Evolutionary conservation across 2,888 invertebrate species (phyloP).

Genomic region (Griposia aprilina): DNA sequence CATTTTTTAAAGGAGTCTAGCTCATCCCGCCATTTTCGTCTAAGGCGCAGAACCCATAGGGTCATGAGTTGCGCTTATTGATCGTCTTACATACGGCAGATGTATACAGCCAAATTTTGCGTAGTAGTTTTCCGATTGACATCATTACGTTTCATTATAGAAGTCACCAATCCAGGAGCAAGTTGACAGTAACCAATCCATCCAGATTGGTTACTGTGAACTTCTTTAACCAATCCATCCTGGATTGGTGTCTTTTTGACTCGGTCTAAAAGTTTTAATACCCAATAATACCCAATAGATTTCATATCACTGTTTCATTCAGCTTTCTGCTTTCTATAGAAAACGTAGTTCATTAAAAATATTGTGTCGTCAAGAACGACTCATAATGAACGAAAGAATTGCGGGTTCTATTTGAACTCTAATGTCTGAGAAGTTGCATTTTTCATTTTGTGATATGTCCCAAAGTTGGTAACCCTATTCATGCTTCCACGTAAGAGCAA

Average conservation of each 20-base stretch:
- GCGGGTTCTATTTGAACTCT: background rate
- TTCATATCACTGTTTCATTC: background rate
- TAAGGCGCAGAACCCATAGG: background rate
- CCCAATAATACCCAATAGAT: background rate
- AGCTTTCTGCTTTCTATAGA: background rate
- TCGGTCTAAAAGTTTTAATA: no score
- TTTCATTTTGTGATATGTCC: background rate
- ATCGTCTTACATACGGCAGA: background rate
- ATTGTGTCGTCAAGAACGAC: background rate
- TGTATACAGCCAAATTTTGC: background rate
- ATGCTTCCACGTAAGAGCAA: slow-evolving; percentile 64
- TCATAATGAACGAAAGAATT: background rate
- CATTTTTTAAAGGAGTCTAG: background rate
- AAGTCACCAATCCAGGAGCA: background rate
- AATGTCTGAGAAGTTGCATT: background rate
- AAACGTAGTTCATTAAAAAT: background rate
- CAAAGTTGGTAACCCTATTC: slow-evolving; percentile 55
- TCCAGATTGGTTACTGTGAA: background rate
- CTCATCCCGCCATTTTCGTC: background rate
- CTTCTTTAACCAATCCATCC: background rate
- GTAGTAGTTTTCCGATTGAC: background rate
- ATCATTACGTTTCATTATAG: background rate
- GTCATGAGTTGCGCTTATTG: background rate
- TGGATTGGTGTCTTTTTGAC: background rate
- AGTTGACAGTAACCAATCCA: no score